These are phyloP conservation scores for Ostrea denselamellosa DNA, from an alignment of 1,140 invertebrate genomes.

Conservation along the genomic window DNA sequence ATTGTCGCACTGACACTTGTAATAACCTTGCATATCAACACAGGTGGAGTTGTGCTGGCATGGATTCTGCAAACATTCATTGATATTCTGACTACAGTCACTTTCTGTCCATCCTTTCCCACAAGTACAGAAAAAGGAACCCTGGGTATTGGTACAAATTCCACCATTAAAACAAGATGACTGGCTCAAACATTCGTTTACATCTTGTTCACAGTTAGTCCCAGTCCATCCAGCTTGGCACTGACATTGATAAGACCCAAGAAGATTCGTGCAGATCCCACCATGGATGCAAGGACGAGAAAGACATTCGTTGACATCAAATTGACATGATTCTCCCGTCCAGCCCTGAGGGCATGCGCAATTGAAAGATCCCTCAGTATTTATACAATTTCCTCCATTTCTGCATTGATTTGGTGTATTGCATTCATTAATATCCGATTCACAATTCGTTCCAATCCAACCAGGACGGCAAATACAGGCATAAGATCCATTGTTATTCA, in stretches of 20 bases:
- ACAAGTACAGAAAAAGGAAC: constrained; percentile 35
- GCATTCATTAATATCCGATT: constrained; percentile 45
- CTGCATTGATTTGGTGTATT: constrained; percentile 11
- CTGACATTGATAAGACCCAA: constrained; percentile 7
- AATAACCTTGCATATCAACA: constrained; percentile 25
- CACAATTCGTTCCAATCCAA: constrained; percentile 36
- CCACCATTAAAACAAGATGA: constrained; percentile 26
- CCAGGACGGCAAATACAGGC: constrained; percentile 29
- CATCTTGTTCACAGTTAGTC: constrained; percentile 43
- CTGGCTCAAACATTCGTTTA: constrained; percentile 20
- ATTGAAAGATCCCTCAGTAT: constrained; percentile 37
- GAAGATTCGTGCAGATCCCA: constrained; percentile 20
- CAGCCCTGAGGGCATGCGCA: constrained; percentile 44
- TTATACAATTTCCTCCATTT: constrained; percentile 31
- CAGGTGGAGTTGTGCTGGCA: constrained; percentile 48
- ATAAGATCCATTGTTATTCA: constrained; percentile 14
- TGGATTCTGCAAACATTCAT: constrained; percentile 43
- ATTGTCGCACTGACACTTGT: constrained; percentile 45
- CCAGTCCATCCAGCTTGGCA: constrained; percentile 38
- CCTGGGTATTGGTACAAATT: constrained; percentile 31
- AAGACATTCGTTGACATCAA: constrained; percentile 44
- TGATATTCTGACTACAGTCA: constrained; percentile 34
- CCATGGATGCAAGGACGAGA: constrained; percentile 40
- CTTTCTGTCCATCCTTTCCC: not conserved
- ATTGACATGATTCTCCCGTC: not conserved